These are phyloP conservation scores for Geotrupes spiniger DNA, from an alignment of 2,888 invertebrate species.

Conservation along the genomic window DNA sequence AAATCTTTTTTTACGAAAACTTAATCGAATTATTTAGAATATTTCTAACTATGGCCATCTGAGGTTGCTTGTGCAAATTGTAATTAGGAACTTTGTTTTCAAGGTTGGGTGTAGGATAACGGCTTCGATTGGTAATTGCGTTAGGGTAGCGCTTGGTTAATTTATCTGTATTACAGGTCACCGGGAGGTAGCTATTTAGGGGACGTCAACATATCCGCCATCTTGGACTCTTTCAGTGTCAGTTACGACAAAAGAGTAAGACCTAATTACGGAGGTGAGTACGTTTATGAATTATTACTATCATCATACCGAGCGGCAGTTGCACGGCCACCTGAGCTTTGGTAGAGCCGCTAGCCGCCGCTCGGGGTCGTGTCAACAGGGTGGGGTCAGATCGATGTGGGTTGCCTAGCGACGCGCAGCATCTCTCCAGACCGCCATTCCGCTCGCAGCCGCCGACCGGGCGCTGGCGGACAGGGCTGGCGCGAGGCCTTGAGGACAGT, in stretches of 20 bases:
- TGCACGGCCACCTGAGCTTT: constrained; percentile 31
- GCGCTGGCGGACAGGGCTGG: constrained; percentile 39
- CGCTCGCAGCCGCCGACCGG: constrained; percentile 45
- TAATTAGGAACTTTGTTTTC: neutral
- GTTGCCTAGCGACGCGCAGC: constrained; percentile 46
- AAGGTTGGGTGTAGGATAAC: neutral
- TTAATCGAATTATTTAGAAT: too few relatives aligned
- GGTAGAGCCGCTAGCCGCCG: constrained; percentile 26
- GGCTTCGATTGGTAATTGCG: neutral
- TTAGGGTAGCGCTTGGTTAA: neutral
- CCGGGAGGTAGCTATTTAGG: constrained; percentile 83
- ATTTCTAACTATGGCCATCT: too few relatives aligned
- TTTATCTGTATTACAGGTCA: constrained; percentile 55
- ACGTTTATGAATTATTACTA: constrained; percentile 5
- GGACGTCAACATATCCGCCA: constrained; percentile 93
- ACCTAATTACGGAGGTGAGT: constrained; percentile 97
- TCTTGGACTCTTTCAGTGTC: constrained; percentile 92
- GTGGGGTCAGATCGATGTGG: constrained; percentile 50
- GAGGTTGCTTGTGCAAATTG: constrained; percentile 1
- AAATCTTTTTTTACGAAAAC: too few relatives aligned
- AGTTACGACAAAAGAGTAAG: constrained; percentile 99
- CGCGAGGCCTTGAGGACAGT: constrained; percentile 21
- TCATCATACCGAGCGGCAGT: constrained; percentile 26
- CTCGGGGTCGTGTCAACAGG: constrained; percentile 45
- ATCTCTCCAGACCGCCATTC: constrained; percentile 49